These are phyloP conservation scores for Cheilosia pagana DNA, from an alignment of 2,888 invertebrate genomes.

Conservation along the genomic window DNA sequence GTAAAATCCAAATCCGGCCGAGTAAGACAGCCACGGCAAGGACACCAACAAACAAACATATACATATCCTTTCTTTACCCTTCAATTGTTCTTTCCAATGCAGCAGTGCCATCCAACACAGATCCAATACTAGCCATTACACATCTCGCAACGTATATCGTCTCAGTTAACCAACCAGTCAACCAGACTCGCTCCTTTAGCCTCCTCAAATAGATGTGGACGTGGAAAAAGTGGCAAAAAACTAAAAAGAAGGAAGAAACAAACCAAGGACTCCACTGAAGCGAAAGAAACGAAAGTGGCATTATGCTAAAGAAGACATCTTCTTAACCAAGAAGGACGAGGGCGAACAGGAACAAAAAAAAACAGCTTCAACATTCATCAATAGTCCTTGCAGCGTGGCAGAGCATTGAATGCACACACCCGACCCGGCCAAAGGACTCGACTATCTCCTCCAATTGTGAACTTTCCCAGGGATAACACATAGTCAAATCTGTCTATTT, in stretches of 20 bases:
- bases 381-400: constrained; percentile 68
- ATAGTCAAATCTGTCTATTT: constrained; percentile 83
- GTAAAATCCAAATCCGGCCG: constrained; percentile 68
- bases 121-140: constrained; percentile 28
- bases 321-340: constrained; percentile 65
- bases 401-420: constrained; percentile 53
- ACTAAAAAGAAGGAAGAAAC: constrained; percentile 11
- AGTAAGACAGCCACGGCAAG: constrained; percentile 56
- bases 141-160: constrained; percentile 60
- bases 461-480: constrained; percentile 77
- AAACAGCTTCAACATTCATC: constrained; percentile 67
- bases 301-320: constrained; percentile 75
- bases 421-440: constrained; percentile 42
- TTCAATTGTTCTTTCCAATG: constrained; percentile 66
- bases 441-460: constrained; percentile 61
- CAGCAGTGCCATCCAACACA: constrained; percentile 25
- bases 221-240: not conserved
- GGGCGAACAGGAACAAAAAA: constrained; percentile 27
- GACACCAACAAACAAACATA: constrained; percentile 11
- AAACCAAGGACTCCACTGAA: constrained; percentile 58
- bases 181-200: constrained; percentile 48
- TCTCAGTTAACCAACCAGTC: constrained; percentile 49
- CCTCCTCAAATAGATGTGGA: constrained; percentile 10
- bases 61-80: constrained; percentile 68
- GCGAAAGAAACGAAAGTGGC: constrained; percentile 74